Base-by-base conservation (phyloP, 2,888 invertebrate genomes). In the Caprella mutica region DNA sequence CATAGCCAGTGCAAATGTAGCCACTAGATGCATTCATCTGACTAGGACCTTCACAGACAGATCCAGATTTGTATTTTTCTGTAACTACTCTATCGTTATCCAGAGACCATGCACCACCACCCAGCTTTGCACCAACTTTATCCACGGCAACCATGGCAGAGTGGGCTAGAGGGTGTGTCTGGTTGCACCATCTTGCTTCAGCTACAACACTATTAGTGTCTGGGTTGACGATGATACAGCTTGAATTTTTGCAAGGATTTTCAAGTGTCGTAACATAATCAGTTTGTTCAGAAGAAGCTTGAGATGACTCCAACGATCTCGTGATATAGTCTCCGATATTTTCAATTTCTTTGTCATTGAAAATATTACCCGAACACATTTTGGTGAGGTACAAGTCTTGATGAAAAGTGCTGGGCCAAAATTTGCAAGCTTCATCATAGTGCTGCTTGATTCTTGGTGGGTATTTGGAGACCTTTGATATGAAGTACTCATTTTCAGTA, bases 391-490 rank as follows among this genome's bases (percentile, higher is more conserved):
- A 79, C 60, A 80, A 79, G 69, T 88, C 82, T 0, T 84, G 83
- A 73, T 90, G 89, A 70, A 89, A 91, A 69, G 86, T 87, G 54
- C 85, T 80, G 0, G 90, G 84, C 92, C 92, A 92, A 42, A 78
- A 71, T 53, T 75, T 73, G 14, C 77, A 76, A 5, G 79, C 78
- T 65, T 75, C 72, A 0, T 77, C 74, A 68, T 81, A 83, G 68
- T 91, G 90, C 42, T 72, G 73, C 52, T 80, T 80, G 0, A 85
- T 77, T 69, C 77, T 78, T 0, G 87, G 84, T 6, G 80, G 71
- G n/a, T 69, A 68, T 23, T 74, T 70, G 0, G 86, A 81, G 0
- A 89, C 65, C n/a, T n/a, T n/a, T n/a, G n/a, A n/a, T n/a, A n/a
- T n/a, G n/a, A n/a, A n/a, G n/a, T n/a, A n/a, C n/a, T n/a, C n/a